Conservation (phyloP, 2,797 vertebrate genomes). For the Hydrocynus forskahlii region DNA sequence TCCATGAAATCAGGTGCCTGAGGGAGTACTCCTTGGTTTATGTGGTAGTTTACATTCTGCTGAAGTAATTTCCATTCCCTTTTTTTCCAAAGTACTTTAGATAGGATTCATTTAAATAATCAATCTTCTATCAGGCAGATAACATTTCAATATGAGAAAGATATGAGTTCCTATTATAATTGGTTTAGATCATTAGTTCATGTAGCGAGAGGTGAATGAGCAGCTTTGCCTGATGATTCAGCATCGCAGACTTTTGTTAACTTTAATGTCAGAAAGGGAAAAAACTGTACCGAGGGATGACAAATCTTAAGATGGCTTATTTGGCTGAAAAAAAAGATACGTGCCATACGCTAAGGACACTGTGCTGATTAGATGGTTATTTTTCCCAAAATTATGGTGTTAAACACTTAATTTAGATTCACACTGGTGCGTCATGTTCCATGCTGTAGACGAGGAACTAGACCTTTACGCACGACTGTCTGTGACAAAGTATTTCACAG, state of each 20-base stretch:
- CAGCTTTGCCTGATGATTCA: background rate
- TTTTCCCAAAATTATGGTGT: background rate
- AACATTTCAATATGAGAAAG: background rate
- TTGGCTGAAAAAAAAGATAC: background rate
- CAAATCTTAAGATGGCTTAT: background rate
- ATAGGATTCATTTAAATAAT: background rate
- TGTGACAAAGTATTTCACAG: background rate
- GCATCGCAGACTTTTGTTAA: too few relatives aligned
- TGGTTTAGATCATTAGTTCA: background rate
- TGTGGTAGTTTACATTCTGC: conserved; percentile 2
- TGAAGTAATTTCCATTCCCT: background rate
- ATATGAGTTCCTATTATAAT: too few relatives aligned
- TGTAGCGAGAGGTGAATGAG: background rate
- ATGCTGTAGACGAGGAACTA: background rate
- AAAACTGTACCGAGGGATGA: too few relatives aligned
- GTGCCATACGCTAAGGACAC: background rate
- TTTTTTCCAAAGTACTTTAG: background rate
- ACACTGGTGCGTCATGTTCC: background rate
- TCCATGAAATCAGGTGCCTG: conserved; percentile 12
- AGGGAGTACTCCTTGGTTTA: background rate
- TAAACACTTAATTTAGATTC: background rate
- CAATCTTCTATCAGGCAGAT: too few relatives aligned
- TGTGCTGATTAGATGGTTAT: background rate
- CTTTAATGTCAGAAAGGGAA: background rate
- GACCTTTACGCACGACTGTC: background rate